Evolutionary conservation across 2,113 vertebrate species (phyloP).

Genomic region (Mus pahari): DNA sequence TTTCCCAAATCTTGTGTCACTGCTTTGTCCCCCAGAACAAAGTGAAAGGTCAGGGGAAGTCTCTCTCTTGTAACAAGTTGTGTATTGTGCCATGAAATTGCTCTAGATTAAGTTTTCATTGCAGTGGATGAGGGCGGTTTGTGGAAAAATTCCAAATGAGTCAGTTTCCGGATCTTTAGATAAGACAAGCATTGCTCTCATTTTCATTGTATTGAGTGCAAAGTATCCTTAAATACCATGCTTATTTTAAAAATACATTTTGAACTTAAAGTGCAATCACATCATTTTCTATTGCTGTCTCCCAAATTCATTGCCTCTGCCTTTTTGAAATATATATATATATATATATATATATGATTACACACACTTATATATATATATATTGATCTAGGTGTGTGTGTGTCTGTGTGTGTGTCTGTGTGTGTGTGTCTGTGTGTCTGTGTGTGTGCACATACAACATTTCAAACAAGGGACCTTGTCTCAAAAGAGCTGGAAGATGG

Average conservation of each 20-base stretch:
- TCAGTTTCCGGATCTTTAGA: not conserved
- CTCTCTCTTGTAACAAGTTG: not conserved
- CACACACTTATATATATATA: too few relatives aligned
- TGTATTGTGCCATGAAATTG: not conserved
- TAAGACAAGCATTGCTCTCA: not conserved
- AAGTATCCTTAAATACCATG: not conserved
- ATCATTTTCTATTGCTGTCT: not conserved
- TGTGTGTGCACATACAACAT: too few relatives aligned
- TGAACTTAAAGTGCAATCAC: not conserved
- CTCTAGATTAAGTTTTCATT: not conserved
- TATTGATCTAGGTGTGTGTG: not conserved
- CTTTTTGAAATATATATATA: not conserved
- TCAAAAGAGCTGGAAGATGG: too few relatives aligned
- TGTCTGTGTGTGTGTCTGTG: not conserved
- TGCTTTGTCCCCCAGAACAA: not conserved
- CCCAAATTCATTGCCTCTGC: not conserved
- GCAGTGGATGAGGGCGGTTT: not conserved
- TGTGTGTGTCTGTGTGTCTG: not conserved
- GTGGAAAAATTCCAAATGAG: not conserved
- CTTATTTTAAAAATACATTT: not conserved
- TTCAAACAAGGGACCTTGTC: not conserved
- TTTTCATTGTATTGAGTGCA: conserved; percentile 7
- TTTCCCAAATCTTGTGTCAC: not conserved
- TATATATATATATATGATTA: too few relatives aligned
- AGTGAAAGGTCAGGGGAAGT: not conserved